These are phyloP conservation scores for Heliornis fulica DNA, from an alignment of 2,113 vertebrate species.

Conservation along the genomic window DNA sequence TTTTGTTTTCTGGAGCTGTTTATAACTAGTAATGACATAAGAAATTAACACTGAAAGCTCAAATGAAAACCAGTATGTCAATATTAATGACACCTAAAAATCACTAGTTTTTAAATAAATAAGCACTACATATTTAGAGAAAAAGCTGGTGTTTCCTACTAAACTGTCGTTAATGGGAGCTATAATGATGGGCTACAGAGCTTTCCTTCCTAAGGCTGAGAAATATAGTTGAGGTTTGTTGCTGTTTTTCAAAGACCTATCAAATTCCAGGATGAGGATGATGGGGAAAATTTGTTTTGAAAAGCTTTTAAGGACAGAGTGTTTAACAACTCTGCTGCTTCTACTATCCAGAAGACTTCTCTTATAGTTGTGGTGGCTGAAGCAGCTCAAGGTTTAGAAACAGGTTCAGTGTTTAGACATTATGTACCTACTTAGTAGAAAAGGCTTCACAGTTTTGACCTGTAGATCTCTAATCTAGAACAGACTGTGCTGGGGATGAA, in stretches of 20 bases:
- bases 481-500: background rate
- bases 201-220: background rate
- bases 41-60: background rate
- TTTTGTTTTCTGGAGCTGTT: background rate
- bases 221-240: background rate
- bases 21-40: background rate
- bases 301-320: background rate
- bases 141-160: background rate
- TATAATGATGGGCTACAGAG: background rate
- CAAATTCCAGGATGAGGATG: background rate
- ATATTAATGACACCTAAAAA: background rate
- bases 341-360: background rate
- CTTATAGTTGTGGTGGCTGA: background rate
- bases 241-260: background rate
- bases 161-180: background rate
- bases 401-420: background rate
- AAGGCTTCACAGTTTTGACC: background rate
- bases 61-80: background rate
- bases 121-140: rapidly evolving
- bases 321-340: background rate
- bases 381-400: constrained; percentile 4
- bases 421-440: background rate
- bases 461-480: background rate
- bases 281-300: background rate
- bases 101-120: background rate